Evolutionary conservation across 2,113 vertebrate species (phyloP).

Genomic region (Labeo rohita): DNA sequence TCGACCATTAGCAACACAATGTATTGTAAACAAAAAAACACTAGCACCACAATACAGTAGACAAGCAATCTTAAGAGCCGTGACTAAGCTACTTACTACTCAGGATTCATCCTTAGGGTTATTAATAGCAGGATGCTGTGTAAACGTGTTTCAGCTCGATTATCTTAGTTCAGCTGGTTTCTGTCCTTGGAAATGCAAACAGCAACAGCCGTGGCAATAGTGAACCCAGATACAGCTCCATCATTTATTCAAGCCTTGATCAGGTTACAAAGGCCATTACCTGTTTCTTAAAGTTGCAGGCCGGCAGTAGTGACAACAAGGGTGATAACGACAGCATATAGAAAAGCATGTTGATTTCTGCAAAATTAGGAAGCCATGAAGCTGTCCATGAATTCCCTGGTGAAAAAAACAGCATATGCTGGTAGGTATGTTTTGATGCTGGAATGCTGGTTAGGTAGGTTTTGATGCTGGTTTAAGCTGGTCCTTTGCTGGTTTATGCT

Average conservation of each 20-base stretch:
- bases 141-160: conserved; percentile 6
- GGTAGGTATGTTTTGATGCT: no score
- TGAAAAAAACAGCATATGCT: no score
- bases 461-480: no score
- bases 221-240: conserved; percentile 54
- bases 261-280: conserved; percentile 60
- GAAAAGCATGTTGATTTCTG: neutral
- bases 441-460: no score
- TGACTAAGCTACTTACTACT: conserved; percentile 62
- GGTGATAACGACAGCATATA: neutral
- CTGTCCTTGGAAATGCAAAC: conserved; percentile 48
- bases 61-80: neutral
- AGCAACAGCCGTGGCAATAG: conserved; percentile 53
- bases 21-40: neutral
- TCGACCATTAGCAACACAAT: neutral
- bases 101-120: conserved; percentile 62
- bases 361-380: neutral
- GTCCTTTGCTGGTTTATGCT: no score
- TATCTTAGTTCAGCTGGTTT: conserved; percentile 18
- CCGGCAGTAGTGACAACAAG: neutral
- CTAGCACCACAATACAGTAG: neutral
- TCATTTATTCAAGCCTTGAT: conserved; percentile 65
- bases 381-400: neutral
- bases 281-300: conserved; percentile 56
- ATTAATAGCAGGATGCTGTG: conserved; percentile 1